Evolutionary conservation across 1,140 invertebrate genomes (phyloP).

Genomic region (Cydia pomonella): DNA sequence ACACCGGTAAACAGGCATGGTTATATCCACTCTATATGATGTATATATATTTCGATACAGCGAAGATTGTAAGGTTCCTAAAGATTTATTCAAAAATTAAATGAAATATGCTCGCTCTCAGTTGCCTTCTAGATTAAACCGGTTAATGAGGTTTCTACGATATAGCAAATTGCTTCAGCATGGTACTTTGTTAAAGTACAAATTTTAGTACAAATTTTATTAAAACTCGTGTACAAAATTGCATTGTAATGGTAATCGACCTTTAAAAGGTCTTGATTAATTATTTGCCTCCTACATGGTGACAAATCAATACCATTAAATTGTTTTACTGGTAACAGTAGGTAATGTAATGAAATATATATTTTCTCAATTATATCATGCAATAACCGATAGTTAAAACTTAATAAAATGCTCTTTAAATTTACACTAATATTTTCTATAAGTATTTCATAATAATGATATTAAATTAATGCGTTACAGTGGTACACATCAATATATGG

Average conservation of each 20-base stretch:
- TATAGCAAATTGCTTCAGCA: constrained; percentile 62
- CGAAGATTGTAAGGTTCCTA: constrained; percentile 34
- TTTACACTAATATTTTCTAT: too few relatives aligned
- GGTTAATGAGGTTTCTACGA: constrained; percentile 59
- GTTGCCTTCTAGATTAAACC: constrained; percentile 51
- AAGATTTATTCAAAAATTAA: constrained; percentile 53
- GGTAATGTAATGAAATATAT: too few relatives aligned
- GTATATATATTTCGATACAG: constrained; percentile 26
- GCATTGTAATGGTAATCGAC: background rate
- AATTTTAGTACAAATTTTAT: constrained; percentile 63
- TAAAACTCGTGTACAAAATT: constrained; percentile 35
- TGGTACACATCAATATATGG: too few relatives aligned
- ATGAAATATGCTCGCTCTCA: constrained; percentile 47
- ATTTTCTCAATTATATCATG: too few relatives aligned
- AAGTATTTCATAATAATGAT: too few relatives aligned
- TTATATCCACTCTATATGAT: constrained; percentile 30
- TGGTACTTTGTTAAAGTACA: constrained; percentile 52
- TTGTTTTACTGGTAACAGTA: too few relatives aligned
- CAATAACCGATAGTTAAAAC: too few relatives aligned
- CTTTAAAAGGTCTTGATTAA: background rate
- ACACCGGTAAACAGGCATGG: background rate
- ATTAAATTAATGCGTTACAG: too few relatives aligned
- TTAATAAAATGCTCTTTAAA: too few relatives aligned
- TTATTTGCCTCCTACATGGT: background rate
- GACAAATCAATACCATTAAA: too few relatives aligned